Evolutionary conservation across 2,888 invertebrate species (phyloP), one percentile per base, ranked within the genome.

Genomic region (Himalopsyche tibetana): DNA sequence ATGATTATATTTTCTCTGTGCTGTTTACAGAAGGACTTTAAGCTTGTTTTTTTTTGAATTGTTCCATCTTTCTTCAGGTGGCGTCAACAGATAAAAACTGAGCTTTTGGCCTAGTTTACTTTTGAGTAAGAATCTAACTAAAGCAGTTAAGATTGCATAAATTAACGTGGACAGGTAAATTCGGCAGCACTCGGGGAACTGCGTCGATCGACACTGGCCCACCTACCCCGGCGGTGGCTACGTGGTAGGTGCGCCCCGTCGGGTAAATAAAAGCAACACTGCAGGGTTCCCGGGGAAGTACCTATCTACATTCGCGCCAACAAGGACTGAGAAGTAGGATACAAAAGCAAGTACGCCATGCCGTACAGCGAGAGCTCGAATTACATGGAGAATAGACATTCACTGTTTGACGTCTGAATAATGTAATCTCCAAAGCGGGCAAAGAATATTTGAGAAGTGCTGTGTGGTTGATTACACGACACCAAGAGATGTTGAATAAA

Each of bases 191-290:
- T 28, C 74, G 15, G 36, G 38, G 74, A 74, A 15, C 36, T 74
- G 36, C 74, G 74, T 36, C 74, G 51, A 74, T 38, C 74, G 74
- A 15, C 15, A 11, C 36, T 15, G 74, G 15, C 38, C 36, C 74
- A 36, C 74, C 28, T 74, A 74, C 74, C 28, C 74, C 4, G 3
- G 63, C 63, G 9, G 63, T 74, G 74, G 74, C 38, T 74, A 74
- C 38, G 74, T 15, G 74, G 74, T 74, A 36, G 74, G 36, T 74
- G 74, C 74, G 74, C 74, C 74, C 74, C 74, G 74, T 36, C 74
- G 74, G 74, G 74, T 74, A 74, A 74, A 74, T 74, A 74, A 74
- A 74, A 74, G 74, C 74, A 74, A 74, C 74, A 36, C 74, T 36
- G 74, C 74, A 36, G 74, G 74, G 74, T 36, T 74, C 74, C 74